Evolutionary conservation across 1,140 invertebrate species (phyloP), one percentile per base, ranked within the genome.

Genomic region (Tetramorium simillimum): DNA sequence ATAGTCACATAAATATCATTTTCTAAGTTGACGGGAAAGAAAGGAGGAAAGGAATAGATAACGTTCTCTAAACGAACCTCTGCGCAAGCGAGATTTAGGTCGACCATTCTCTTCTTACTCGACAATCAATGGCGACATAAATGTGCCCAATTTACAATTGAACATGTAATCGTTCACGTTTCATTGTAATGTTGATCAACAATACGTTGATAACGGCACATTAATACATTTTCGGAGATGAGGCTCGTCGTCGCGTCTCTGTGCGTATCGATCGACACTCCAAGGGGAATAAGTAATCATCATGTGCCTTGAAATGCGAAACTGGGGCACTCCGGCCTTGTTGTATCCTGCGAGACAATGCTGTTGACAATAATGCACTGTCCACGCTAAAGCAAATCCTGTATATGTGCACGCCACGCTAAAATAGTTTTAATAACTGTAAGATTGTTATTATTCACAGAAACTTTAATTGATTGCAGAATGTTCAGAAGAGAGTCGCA

Each of bases 271-370:
- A 84, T 62, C 69, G 69, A 6, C 53, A 0, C 69, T 75, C 69
- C 40, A 12, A 73, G 69, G 24, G 28, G 80, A 84, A 84, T 84
- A 84, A 84, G 69, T 84, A 84, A 75, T 84, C 80, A 49, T 73
- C 40, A 18, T 62, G 24, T n/a, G 9, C 80, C 80, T 84, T 84
- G 80, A 84, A 84, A 84, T 37, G 69, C 18, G 53, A 84, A 84
- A 84, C 80, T 84, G 14, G 80, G 53, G 12, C 80, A 49, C 53
- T 62, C 53, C 18, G 69, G 43, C 80, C 69, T 75, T 84, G 80
- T 84, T 75, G 43, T 69, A 62, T 84, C 69, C 80, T 84, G 53
- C 69, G 69, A 70, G 43, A 75, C 67, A 58, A 43, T 82, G 21
- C 37, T 28, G 80, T 73, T 73, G 69, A 84, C 53, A 75, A 62